Evolutionary conservation across 2,113 vertebrate genomes (phyloP).

Genomic region (Scolopax mira): DNA sequence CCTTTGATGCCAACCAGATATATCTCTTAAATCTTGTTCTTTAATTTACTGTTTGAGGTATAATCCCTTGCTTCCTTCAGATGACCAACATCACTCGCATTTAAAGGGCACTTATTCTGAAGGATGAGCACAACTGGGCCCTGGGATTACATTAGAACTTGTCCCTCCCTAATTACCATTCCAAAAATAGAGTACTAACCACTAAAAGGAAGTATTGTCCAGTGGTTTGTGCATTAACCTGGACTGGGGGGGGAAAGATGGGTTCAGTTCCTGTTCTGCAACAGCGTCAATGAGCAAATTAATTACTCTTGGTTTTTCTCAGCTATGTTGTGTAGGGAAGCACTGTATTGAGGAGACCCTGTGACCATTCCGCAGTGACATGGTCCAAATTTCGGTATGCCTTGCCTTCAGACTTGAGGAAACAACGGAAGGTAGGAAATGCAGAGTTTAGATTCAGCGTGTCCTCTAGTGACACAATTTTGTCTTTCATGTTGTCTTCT

Average conservation of each 20-base stretch:
- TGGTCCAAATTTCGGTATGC: background rate
- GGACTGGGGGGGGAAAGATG: background rate
- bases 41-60: background rate
- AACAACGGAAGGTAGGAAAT: background rate
- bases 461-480: background rate
- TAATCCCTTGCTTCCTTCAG: background rate
- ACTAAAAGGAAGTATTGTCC: background rate
- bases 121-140: background rate
- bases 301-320: conserved; percentile 9
- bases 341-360: background rate
- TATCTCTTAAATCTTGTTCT: background rate
- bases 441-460: background rate
- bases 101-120: background rate
- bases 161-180: background rate
- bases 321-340: background rate
- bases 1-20: background rate
- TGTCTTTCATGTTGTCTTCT: background rate
- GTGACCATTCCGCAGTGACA: background rate
- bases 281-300: background rate
- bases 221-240: background rate
- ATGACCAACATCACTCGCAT: background rate
- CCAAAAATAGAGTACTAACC: conserved; percentile 19
- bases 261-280: conserved; percentile 22
- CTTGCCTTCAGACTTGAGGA: background rate
- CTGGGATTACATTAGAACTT: background rate